These are phyloP conservation scores for Nomada hirtipes DNA, from an alignment of 2,888 invertebrate genomes.

Conservation along the genomic window DNA sequence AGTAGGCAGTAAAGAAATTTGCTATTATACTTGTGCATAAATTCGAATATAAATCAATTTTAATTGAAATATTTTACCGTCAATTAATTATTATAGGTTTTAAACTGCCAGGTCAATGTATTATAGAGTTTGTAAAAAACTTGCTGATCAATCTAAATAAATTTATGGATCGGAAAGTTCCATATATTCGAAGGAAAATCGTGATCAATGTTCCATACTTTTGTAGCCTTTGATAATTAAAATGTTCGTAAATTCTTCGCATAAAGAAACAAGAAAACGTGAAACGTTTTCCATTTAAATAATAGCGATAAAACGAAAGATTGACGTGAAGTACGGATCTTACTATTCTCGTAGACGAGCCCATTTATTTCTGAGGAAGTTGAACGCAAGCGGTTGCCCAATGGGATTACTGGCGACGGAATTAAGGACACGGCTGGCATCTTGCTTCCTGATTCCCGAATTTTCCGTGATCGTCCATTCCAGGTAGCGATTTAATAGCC, in stretches of 20 bases:
- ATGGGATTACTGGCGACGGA: constrained; percentile 91
- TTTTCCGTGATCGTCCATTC: constrained; percentile 90
- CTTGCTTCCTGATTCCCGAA: constrained; percentile 93
- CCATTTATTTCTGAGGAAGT: constrained; percentile 92
- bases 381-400: constrained; percentile 93
- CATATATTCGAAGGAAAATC: too few relatives aligned
- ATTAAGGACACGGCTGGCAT: constrained; percentile 90
- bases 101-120: too few relatives aligned
- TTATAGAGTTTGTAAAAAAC: too few relatives aligned
- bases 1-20: too few relatives aligned
- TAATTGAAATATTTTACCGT: not conserved
- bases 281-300: not conserved
- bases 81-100: too few relatives aligned
- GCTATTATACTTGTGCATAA: not conserved
- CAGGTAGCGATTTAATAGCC: constrained; percentile 92
- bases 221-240: too few relatives aligned
- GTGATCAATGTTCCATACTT: too few relatives aligned
- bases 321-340: constrained; percentile 80
- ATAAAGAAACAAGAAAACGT: too few relatives aligned
- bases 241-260: too few relatives aligned
- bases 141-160: too few relatives aligned
- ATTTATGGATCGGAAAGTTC: too few relatives aligned
- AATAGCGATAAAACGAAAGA: not conserved
- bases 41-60: not conserved
- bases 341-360: constrained; percentile 89